A percentile compares a stretch with the other conserved stretches of the same genome.
Evolutionary conservation across 2,113 vertebrate species (phyloP).

Genomic region (Isichthys henryi): DNA sequence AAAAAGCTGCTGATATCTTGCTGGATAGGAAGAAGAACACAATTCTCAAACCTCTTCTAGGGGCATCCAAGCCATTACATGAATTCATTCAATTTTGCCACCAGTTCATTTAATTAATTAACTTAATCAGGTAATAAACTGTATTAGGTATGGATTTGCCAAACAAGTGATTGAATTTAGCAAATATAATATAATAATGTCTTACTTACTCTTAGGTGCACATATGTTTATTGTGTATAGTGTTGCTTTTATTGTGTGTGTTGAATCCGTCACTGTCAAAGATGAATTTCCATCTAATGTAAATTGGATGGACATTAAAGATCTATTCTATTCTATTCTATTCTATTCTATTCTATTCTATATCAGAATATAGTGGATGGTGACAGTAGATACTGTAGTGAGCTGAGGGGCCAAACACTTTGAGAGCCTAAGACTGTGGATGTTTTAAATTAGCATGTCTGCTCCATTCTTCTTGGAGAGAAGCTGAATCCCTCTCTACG

Average conservation of each 20-base stretch:
- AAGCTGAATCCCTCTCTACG: background rate
- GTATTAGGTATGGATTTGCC: background rate
- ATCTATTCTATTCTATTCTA: too few relatives aligned
- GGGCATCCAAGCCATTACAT: background rate
- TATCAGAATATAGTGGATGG: background rate
- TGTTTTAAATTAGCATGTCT: background rate
- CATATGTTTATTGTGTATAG: too few relatives aligned
- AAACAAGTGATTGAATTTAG: background rate
- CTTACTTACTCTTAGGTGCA: too few relatives aligned
- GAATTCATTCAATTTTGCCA: background rate
- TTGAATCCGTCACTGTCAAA: too few relatives aligned
- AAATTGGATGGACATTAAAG: too few relatives aligned
- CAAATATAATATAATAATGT: too few relatives aligned
- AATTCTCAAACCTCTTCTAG: background rate
- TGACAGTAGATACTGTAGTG: background rate
- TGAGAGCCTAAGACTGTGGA: background rate
- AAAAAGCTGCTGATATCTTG: background rate
- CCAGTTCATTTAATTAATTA: background rate
- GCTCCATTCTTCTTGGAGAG: background rate
- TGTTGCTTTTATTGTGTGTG: too few relatives aligned
- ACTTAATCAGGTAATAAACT: background rate
- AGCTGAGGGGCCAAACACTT: background rate
- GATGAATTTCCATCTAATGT: too few relatives aligned
- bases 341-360: too few relatives aligned
- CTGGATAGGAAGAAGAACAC: background rate